Evolutionary conservation across 2,888 invertebrate genomes (phyloP).

Genomic region (Thymelicus sylvestris): DNA sequence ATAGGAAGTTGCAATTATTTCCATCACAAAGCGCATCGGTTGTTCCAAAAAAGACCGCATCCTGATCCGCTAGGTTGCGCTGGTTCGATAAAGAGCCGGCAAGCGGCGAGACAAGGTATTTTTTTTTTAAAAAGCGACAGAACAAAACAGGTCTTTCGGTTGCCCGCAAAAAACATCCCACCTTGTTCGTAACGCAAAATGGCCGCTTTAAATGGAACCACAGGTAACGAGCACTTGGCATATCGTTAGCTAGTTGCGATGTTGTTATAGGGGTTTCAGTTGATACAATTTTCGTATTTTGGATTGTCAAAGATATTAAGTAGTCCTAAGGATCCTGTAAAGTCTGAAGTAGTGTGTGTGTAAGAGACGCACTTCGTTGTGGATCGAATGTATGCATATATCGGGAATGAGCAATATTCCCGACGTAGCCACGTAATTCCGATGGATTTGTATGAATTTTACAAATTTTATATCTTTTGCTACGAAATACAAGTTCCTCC

Average conservation of each 20-base stretch:
- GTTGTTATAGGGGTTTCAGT: background rate
- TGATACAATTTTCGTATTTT: background rate
- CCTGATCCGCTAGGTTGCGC: slow-evolving; percentile 17
- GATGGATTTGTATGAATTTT: too few species aligned
- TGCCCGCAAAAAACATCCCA: slow-evolving; percentile 42
- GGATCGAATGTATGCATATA: too few species aligned
- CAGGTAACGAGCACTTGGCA: slow-evolving; percentile 9
- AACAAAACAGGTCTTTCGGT: slow-evolving; percentile 44
- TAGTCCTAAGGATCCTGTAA: background rate
- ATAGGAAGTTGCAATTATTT: slow-evolving; percentile 26
- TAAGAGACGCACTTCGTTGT: too few species aligned
- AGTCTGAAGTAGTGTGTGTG: background rate
- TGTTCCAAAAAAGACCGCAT: slow-evolving; percentile 13
- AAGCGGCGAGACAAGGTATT: slow-evolving; percentile 40
- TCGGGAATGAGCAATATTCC: too few species aligned
- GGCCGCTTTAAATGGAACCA: slow-evolving; percentile 44
- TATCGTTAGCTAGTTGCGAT: slow-evolving; percentile 3
- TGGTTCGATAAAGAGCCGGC: slow-evolving; percentile 37
- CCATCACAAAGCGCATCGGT: slow-evolving; percentile 23
- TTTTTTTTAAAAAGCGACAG: slow-evolving; percentile 43
- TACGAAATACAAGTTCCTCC: too few species aligned
- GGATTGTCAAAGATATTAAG: background rate
- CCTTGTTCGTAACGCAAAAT: slow-evolving; percentile 44
- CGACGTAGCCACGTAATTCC: too few species aligned
- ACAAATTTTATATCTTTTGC: too few species aligned